Evolutionary conservation across 2,797 vertebrate species (phyloP).

Genomic region (Neopelma chrysocephalum): DNA sequence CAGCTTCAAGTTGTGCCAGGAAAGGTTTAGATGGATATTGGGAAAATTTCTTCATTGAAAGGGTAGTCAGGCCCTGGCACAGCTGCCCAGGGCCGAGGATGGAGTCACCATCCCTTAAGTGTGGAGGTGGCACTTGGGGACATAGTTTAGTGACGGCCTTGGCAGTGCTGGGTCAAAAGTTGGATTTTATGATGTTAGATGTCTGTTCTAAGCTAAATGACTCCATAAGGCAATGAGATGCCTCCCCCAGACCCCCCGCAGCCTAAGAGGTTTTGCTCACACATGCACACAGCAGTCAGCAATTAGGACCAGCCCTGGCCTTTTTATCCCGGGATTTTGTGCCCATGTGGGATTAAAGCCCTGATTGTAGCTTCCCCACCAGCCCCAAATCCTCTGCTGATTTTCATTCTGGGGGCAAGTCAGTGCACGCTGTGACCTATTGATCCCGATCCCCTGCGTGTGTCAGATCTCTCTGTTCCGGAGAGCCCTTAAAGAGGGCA

Average conservation of each 20-base stretch:
- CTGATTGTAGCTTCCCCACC: conserved; percentile 38
- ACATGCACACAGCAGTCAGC: not conserved
- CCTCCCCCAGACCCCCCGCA: not conserved
- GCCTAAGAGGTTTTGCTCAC: conserved; percentile 11
- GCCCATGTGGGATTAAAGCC: conserved; percentile 51
- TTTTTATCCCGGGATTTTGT: conserved; percentile 59
- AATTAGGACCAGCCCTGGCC: conserved; percentile 35
- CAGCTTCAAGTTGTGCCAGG: fast-evolving
- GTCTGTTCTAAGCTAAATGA: not conserved
- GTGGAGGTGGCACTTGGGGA: not conserved
- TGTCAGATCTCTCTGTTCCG: not conserved
- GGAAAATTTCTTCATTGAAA: fast-evolving
- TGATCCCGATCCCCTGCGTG: conserved; percentile 21
- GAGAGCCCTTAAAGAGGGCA: not conserved
- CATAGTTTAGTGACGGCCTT: fast-evolving
- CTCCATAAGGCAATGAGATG: not conserved
- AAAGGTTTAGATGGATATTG: fast-evolving
- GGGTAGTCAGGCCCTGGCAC: not conserved
- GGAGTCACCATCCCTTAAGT: fast-evolving
- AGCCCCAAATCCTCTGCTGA: conserved; percentile 48
- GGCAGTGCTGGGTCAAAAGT: not conserved
- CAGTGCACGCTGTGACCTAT: conserved; percentile 16
- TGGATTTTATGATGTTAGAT: not conserved
- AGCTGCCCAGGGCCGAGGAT: not conserved
- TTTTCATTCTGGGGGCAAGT: conserved; percentile 42